Conservation (phyloP, 1,140 invertebrate species). For the Cydia fagiglandana region DNA sequence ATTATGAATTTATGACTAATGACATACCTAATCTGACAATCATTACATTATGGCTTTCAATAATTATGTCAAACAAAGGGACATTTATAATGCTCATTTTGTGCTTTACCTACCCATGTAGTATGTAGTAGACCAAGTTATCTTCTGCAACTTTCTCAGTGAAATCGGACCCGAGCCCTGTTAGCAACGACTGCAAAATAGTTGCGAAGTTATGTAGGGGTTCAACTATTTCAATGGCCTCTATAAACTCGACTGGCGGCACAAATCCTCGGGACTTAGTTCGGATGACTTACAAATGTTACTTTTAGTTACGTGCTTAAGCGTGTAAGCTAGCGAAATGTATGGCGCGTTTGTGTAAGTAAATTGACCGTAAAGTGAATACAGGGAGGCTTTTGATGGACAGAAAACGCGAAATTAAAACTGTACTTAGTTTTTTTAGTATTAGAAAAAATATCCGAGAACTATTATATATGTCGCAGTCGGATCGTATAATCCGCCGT, state of each 20-base stretch:
- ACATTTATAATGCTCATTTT: too few species aligned
- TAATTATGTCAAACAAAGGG: too few species aligned
- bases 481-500: too few species aligned
- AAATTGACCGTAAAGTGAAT: background rate
- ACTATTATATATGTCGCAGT: too few species aligned
- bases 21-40: too few species aligned
- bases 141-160: background rate
- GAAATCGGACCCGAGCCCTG: background rate
- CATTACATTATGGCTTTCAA: too few species aligned
- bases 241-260: background rate
- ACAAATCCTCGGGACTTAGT: conserved; percentile 6
- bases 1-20: too few species aligned
- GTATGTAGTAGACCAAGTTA: background rate
- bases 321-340: background rate
- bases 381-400: background rate
- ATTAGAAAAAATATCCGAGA: too few species aligned
- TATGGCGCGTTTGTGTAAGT: background rate
- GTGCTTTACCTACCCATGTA: too few species aligned
- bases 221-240: conserved; percentile 10
- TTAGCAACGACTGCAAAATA: conserved; percentile 6
- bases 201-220: conserved; percentile 9
- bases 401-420: too few species aligned
- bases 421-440: too few species aligned
- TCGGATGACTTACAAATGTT: conserved; percentile 20
- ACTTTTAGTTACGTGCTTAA: conserved; percentile 1